Evolutionary conservation across 2,888 invertebrate genomes (phyloP).

Genomic region (Rhynchonema sp.): DNA sequence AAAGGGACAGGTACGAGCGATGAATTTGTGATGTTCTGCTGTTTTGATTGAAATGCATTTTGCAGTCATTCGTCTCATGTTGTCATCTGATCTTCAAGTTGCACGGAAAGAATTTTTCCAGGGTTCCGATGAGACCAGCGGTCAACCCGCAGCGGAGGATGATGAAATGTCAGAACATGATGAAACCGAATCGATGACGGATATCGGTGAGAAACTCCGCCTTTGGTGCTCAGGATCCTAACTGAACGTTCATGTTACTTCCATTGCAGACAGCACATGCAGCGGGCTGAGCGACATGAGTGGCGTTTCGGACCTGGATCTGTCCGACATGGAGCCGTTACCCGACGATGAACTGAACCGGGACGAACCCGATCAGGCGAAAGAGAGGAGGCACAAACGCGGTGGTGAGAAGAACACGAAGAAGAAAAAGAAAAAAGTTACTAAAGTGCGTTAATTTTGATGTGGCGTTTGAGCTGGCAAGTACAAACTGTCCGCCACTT

Average conservation of each 20-base stretch:
- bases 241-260: too few relatives aligned
- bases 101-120: too few relatives aligned
- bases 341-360: constrained; percentile 1
- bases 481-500: too few relatives aligned
- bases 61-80: too few relatives aligned
- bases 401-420: not conserved
- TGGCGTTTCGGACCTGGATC: constrained; percentile 20
- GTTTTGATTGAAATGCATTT: too few relatives aligned
- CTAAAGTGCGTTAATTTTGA: not conserved
- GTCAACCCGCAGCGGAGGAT: constrained; percentile 6
- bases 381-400: not conserved
- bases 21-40: too few relatives aligned
- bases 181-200: constrained; percentile 17
- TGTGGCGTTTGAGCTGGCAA: not conserved
- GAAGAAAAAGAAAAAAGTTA: not conserved
- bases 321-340: constrained; percentile 10
- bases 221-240: too few relatives aligned
- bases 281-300: constrained; percentile 20
- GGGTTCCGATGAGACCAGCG: too few relatives aligned
- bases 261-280: constrained; percentile 4
- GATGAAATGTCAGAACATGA: constrained; percentile 8
- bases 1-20: too few relatives aligned
- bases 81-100: too few relatives aligned
- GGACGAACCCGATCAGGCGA: not conserved
- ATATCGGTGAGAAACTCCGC: too few relatives aligned